phyloP scores from a whole-genome alignment of 1,140 invertebrate species.

The Contarinia nasturtii region DNA sequence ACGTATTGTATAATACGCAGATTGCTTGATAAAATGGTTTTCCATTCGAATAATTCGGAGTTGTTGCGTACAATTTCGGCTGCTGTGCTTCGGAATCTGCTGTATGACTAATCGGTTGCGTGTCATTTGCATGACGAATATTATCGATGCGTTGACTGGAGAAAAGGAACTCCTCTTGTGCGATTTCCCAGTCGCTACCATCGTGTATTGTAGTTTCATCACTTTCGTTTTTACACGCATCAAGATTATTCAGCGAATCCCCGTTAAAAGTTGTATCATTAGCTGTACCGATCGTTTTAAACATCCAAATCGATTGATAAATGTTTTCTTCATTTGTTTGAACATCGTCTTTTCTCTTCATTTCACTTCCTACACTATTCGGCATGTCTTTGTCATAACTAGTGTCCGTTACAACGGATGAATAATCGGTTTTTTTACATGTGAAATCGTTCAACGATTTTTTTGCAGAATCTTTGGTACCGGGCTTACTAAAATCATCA shows the following conservation, averaged over 20 bases:
- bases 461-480: background rate
- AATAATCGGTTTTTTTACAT: background rate
- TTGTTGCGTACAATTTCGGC: background rate
- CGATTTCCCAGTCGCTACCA: slow-evolving; percentile 6
- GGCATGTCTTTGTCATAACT: background rate
- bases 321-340: slow-evolving; percentile 15
- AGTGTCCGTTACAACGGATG: background rate
- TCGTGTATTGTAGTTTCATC: slow-evolving; percentile 6
- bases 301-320: slow-evolving; percentile 23
- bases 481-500: too few species aligned
- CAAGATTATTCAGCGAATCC: background rate
- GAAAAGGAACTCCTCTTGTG: background rate
- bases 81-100: background rate
- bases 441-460: background rate
- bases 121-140: background rate
- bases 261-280: slow-evolving; percentile 2
- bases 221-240: background rate
- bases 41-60: background rate
- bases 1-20: slow-evolving; percentile 15
- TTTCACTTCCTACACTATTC: background rate
- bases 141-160: slow-evolving; percentile 1
- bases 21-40: slow-evolving; percentile 10
- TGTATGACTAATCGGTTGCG: background rate
- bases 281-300: slow-evolving; percentile 12
- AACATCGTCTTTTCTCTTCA: background rate